Evolutionary conservation across 1,140 invertebrate genomes (phyloP), one percentile per base, ranked within the genome.

Genomic region (Odontomachus brunneus): DNA sequence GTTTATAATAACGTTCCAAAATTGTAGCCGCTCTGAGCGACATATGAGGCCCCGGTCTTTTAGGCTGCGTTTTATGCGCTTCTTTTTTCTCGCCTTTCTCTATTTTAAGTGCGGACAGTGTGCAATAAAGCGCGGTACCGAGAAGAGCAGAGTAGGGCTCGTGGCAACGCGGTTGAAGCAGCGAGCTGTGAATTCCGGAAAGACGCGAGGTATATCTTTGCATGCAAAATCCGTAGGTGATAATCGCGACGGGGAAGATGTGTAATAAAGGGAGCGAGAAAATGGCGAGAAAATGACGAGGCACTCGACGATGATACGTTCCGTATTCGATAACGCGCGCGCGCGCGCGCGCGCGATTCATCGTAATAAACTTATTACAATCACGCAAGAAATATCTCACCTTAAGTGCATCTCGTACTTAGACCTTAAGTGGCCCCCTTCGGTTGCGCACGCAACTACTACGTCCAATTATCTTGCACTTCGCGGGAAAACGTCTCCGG

Each of bases 41-140:
- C 49, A 15, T 19, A 19, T 19, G 49, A 71, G n/a, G 15, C 17
- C n/a, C 48, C 22, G 14, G 53, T 81, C 71, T 72, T 63, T 76
- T 83, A 67, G 76, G 51, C 22, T n/a, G 9, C 15, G 26, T 78
- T 53, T 53, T 38, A 3, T 22, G 24, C 12, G 17, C 26, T 44
- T 74, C 11, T 78, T 85, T 66, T 66, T 76, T 49, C 75, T 75
- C 33, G 44, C 1, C 62, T 71, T 48, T n/a, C n/a, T 19, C 49
- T 49, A n/a, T 57, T 44, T 57, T 53, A 33, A 63, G 44, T 62
- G 22, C 59, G 3, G 5, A 60, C n/a, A 48, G 3, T 53, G 38
- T 44, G 51, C n/a, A 51, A 51, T 33, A 71, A 71, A 48, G 19
- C n/a, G 15, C 15, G 24, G 7, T 26, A 9, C 38, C 38, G 51